A percentile compares a stretch with the other conserved stretches of the same genome.
phyloP scores from a whole-genome alignment of 1,140 invertebrate species.

The Notospermus geniculatus region DNA sequence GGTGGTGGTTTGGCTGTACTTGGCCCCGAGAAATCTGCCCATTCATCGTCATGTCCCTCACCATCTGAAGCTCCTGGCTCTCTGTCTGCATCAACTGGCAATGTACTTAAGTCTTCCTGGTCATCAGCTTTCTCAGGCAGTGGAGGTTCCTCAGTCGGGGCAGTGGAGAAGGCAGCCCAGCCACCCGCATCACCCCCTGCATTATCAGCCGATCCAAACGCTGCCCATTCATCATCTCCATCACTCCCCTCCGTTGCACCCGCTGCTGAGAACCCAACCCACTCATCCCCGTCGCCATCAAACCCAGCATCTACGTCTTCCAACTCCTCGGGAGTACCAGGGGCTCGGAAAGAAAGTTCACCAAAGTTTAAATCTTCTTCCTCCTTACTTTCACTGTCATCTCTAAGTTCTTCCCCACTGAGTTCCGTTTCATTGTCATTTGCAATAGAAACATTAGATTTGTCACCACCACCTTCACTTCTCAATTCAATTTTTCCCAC shows the following conservation, averaged over 20 bases:
- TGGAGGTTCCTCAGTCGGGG: too few relatives aligned
- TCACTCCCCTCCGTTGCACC: not conserved
- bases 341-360: too few relatives aligned
- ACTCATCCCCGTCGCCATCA: too few relatives aligned
- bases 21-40: not conserved
- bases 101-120: too few relatives aligned
- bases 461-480: not conserved
- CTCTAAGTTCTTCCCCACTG: not conserved
- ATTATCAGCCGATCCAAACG: not conserved
- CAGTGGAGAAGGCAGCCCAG: not conserved
- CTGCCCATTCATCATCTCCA: slow-evolving; percentile 1
- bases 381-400: not conserved
- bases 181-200: not conserved
- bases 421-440: not conserved
- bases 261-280: too few relatives aligned
- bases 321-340: too few relatives aligned
- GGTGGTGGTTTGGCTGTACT: not conserved
- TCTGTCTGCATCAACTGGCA: too few relatives aligned
- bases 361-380: too few relatives aligned
- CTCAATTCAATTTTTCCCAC: too few relatives aligned
- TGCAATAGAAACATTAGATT: not conserved
- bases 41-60: not conserved
- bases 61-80: too few relatives aligned
- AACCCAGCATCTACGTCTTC: not conserved
- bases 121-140: too few relatives aligned